Conservation (phyloP, 1,140 invertebrate species). For the Ruditapes philippinarum region DNA sequence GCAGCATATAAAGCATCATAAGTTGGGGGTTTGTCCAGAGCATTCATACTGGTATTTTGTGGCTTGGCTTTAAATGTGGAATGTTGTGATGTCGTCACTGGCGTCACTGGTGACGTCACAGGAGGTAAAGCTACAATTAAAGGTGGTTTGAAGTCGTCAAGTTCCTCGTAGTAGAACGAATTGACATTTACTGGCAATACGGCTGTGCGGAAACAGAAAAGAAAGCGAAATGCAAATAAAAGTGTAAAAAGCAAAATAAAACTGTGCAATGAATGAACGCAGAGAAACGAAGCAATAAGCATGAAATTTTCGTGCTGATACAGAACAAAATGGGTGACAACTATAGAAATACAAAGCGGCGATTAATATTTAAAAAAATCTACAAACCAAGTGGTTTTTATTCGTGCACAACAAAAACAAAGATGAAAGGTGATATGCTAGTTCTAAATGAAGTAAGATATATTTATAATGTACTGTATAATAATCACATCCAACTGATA, state of each 20-base stretch:
- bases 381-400: not conserved
- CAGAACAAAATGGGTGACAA: not conserved
- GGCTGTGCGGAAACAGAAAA: constrained; percentile 67
- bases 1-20: constrained; percentile 92
- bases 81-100: constrained; percentile 62
- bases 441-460: no score
- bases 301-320: constrained; percentile 13
- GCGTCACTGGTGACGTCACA: constrained; percentile 66
- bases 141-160: constrained; percentile 68
- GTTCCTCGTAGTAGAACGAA: constrained; percentile 65
- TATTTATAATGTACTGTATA: no score
- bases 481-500: no score
- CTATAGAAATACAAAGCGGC: not conserved
- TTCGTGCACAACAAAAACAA: constrained; percentile 21
- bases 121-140: constrained; percentile 67
- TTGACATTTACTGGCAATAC: constrained; percentile 53
- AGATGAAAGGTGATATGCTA: constrained; percentile 33
- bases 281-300: constrained; percentile 2
- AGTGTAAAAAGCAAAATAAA: constrained; percentile 3
- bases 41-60: constrained; percentile 45
- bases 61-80: constrained; percentile 51
- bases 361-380: not conserved
- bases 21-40: constrained; percentile 88
- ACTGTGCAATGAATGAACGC: not conserved
- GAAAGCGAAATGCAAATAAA: constrained; percentile 61